Evolutionary conservation across 37 sponge, comb jelly and placozoan species (phyloP).

Genomic region (Tethya wilhelma): DNA sequence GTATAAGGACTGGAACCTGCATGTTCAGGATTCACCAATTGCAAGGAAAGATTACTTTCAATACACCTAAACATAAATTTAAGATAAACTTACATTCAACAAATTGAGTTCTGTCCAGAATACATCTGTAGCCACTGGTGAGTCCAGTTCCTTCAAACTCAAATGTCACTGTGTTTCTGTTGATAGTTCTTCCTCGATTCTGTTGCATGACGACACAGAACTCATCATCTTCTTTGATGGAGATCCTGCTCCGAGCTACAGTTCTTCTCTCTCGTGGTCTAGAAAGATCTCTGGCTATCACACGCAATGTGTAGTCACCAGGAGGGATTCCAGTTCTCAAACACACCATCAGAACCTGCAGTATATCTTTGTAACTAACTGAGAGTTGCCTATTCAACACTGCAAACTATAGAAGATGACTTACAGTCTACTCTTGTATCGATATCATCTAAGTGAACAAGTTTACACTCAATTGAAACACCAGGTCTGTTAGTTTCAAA

Average conservation of each 20-base stretch:
- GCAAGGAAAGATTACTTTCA: too few species aligned
- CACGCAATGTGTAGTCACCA: too few species aligned
- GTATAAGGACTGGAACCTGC: too few species aligned
- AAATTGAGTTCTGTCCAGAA: not conserved
- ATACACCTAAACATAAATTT: too few species aligned
- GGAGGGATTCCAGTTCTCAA: too few species aligned
- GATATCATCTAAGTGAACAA: slow-evolving; percentile 1
- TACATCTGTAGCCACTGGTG: not conserved
- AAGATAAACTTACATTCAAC: slow-evolving; percentile 27
- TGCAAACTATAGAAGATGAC: too few species aligned
- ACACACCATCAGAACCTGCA: too few species aligned
- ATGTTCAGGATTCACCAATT: too few species aligned
- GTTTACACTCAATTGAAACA: not conserved
- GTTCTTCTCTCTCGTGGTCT: not conserved
- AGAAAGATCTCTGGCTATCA: slow-evolving; percentile 16
- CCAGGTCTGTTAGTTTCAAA: slow-evolving; percentile 1
- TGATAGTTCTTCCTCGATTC: not conserved
- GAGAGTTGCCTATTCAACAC: too few species aligned
- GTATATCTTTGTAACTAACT: too few species aligned
- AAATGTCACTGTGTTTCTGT: slow-evolving; percentile 2
- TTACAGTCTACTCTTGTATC: not conserved
- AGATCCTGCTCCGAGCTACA: slow-evolving; percentile 5
- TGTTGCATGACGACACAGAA: not conserved
- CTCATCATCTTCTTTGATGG: slow-evolving; percentile 1
- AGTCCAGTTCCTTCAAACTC: slow-evolving; percentile 11